Conservation (phyloP, 2,113 vertebrate species). For the Callospermophilus lateralis region DNA sequence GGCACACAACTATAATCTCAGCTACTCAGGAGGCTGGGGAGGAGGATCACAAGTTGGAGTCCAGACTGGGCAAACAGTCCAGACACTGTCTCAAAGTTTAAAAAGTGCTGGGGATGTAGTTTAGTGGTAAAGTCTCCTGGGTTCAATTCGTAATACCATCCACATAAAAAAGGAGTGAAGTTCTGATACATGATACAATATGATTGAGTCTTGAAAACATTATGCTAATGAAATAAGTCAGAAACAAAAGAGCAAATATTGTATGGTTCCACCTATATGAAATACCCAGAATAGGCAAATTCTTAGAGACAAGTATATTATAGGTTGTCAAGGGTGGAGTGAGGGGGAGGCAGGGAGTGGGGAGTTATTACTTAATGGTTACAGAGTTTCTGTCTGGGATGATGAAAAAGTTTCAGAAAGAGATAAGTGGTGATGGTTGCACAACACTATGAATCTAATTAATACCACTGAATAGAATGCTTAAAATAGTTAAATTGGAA, state of each 20-base stretch:
- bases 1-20: background rate
- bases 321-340: background rate
- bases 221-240: background rate
- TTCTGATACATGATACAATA: background rate
- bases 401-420: slow-evolving; percentile 7
- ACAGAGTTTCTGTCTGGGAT: background rate
- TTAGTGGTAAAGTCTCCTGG: no score
- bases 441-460: background rate
- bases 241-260: background rate
- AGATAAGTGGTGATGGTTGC: background rate
- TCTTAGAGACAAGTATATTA: background rate
- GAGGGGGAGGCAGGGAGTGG: background rate
- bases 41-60: no score
- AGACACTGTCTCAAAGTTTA: no score
- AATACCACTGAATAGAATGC: no score
- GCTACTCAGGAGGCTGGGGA: background rate
- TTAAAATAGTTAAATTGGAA: background rate
- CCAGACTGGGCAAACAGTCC: no score
- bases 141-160: no score
- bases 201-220: background rate
- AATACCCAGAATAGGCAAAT: no score
- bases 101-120: no score
- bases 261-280: no score
- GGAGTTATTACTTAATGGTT: background rate
- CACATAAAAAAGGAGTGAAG: background rate